A percentile compares a stretch with the other conserved stretches of the same genome.
These are phyloP conservation scores for Shinisaurus crocodilurus DNA, from an alignment of 2,113 vertebrate genomes.

Conservation along the genomic window DNA sequence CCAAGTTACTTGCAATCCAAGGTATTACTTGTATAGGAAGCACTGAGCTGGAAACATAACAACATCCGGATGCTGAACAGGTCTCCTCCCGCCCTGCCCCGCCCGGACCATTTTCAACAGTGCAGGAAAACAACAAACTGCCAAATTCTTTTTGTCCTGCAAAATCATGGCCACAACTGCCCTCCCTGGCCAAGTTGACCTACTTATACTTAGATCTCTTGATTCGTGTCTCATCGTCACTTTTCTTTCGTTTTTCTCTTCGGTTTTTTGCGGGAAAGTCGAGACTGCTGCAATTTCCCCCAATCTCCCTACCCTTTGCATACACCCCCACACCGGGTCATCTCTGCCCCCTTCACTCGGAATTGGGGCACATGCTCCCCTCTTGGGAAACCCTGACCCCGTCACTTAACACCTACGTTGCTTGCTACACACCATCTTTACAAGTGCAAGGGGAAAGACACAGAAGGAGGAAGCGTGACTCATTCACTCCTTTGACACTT, in stretches of 20 bases:
- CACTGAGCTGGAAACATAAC: background rate
- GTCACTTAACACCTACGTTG: conserved; percentile 15
- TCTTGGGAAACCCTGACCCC: background rate
- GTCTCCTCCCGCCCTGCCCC: too few relatives aligned
- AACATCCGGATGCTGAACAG: background rate
- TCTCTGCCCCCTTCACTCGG: background rate
- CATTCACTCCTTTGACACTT: conserved; percentile 28
- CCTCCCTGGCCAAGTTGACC: too few relatives aligned
- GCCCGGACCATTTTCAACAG: background rate
- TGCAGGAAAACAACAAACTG: background rate
- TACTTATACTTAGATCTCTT: too few relatives aligned
- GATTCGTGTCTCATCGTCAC: background rate
- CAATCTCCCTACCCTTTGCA: background rate
- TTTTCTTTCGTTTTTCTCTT: background rate
- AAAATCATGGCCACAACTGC: background rate
- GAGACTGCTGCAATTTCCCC: background rate
- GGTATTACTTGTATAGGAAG: background rate
- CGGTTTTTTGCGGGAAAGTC: background rate
- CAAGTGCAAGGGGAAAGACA: fast-evolving
- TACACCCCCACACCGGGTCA: background rate
- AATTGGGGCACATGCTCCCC: background rate
- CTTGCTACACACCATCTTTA: fast-evolving
- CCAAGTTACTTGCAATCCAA: too few relatives aligned
- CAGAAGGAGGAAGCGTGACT: background rate
- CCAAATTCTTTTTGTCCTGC: background rate